These are phyloP conservation scores for Andricus curvator DNA, from an alignment of 2,888 invertebrate genomes.

Conservation along the genomic window DNA sequence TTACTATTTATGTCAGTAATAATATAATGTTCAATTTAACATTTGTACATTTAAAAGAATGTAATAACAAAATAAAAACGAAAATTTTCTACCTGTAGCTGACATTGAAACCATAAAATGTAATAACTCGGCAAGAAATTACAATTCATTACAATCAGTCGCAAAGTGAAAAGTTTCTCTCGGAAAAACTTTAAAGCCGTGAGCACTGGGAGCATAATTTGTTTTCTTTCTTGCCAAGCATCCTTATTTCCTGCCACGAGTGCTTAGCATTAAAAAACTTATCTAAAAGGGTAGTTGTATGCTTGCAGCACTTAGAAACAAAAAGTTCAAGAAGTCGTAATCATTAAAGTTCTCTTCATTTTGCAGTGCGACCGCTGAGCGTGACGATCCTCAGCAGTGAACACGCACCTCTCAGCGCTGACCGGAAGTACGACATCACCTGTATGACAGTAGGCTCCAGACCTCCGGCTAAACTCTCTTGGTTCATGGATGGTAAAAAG, in stretches of 20 bases:
- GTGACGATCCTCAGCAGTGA: conserved; percentile 90
- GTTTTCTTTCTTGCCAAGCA: conserved; percentile 44
- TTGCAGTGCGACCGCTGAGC: conserved; percentile 87
- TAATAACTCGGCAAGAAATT: not conserved
- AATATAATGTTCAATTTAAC: too few relatives aligned
- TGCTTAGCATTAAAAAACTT: conserved; percentile 47
- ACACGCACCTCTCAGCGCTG: conserved; percentile 89
- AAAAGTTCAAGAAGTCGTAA: conserved; percentile 35
- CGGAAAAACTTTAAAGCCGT: not conserved
- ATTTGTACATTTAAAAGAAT: too few relatives aligned
- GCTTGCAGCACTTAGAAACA: conserved; percentile 1
- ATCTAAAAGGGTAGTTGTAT: conserved; percentile 28
- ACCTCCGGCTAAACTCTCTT: conserved; percentile 90
- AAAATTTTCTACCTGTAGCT: not conserved
- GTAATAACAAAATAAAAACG: too few relatives aligned
- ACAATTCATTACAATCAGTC: conserved; percentile 5
- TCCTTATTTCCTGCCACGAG: conserved; percentile 49
- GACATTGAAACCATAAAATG: not conserved
- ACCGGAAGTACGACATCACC: conserved; percentile 88
- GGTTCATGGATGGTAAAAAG: conserved; percentile 90
- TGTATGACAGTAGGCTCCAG: conserved; percentile 92
- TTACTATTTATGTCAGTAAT: too few relatives aligned
- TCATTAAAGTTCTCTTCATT: conserved; percentile 32
- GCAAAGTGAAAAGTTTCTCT: conserved; percentile 21
- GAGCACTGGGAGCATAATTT: conserved; percentile 1